These are phyloP conservation scores for Orientallactaga sibirica DNA, from an alignment of 2,797 vertebrate genomes.

Conservation along the genomic window DNA sequence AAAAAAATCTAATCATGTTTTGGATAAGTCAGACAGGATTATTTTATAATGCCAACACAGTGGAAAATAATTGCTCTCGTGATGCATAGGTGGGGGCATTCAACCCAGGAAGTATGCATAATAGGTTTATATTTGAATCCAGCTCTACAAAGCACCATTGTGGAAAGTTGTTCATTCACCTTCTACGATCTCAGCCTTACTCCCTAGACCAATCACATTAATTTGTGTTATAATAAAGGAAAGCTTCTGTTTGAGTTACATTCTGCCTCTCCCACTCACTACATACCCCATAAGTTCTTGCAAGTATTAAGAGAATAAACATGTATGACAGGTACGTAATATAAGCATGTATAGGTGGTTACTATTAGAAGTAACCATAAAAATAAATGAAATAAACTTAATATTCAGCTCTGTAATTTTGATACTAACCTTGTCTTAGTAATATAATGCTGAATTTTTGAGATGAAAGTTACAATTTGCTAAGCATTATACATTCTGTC, in stretches of 20 bases:
- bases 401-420: constrained; percentile 17
- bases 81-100: not conserved
- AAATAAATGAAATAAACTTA: constrained; percentile 39
- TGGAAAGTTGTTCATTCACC: not conserved
- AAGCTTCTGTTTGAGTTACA: not conserved
- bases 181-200: not conserved
- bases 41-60: not conserved
- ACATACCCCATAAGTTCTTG: not conserved
- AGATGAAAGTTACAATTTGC: constrained; percentile 27
- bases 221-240: not conserved
- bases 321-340: not conserved
- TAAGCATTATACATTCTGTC: not conserved
- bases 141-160: not conserved
- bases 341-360: not conserved
- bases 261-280: not conserved
- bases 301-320: not conserved
- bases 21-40: not conserved
- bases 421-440: constrained; percentile 16
- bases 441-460: not conserved
- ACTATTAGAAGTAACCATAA: not conserved
- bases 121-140: not conserved
- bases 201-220: not conserved
- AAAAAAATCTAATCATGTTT: constrained; percentile 36
- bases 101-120: not conserved
- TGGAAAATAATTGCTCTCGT: not conserved